These are phyloP conservation scores for Heptranchias perlo DNA, from an alignment of 2,113 vertebrate genomes.

Conservation along the genomic window DNA sequence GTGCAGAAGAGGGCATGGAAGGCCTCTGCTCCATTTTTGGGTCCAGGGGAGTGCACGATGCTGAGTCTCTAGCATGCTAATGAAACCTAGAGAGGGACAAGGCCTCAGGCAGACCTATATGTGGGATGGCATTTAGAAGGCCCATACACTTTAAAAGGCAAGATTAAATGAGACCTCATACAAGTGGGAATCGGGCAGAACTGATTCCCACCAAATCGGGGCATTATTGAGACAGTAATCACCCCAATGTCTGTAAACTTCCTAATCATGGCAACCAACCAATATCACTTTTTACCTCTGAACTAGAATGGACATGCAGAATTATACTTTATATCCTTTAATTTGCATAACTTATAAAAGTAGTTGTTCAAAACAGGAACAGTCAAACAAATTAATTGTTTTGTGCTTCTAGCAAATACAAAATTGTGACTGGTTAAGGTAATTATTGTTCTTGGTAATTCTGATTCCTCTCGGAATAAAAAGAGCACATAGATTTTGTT, in stretches of 20 bases:
- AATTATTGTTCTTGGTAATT: not conserved
- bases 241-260: not conserved
- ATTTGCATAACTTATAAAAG: slow-evolving; percentile 9
- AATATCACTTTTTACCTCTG: not conserved
- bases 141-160: not conserved
- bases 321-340: not conserved
- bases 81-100: not conserved
- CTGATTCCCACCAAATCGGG: not conserved
- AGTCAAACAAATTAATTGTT: not conserved
- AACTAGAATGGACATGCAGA: not conserved
- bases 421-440: slow-evolving; percentile 6
- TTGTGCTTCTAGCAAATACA: not conserved
- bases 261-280: not conserved
- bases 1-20: not conserved
- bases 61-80: not conserved
- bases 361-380: slow-evolving; percentile 2
- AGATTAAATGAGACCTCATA: not conserved
- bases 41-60: no score
- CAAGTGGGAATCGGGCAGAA: not conserved
- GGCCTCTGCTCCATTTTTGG: not conserved
- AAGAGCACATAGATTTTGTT: not conserved
- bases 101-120: not conserved
- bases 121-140: not conserved
- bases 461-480: not conserved
- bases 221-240: not conserved